Evolutionary conservation across 2,888 invertebrate species (phyloP).

Genomic region (Nephrotoma flavescens): DNA sequence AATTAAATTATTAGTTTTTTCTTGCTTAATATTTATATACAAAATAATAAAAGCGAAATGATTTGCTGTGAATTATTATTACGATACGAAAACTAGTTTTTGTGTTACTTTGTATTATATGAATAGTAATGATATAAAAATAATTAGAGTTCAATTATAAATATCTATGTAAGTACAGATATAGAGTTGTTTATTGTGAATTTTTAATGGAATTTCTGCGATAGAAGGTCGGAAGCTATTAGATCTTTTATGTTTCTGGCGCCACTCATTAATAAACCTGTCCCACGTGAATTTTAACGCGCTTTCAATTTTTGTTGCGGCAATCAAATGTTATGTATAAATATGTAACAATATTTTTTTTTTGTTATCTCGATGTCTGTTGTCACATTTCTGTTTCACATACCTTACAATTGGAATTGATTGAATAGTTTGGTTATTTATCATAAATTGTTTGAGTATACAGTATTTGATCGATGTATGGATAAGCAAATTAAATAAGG

Average conservation of each 20-base stretch:
- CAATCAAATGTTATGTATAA: neutral
- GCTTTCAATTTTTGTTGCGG: neutral
- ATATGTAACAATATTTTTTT: neutral
- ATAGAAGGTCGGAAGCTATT: neutral
- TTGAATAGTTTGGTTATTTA: neutral
- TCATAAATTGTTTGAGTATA: no score
- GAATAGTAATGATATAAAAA: neutral
- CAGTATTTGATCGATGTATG: no score
- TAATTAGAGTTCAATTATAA: neutral
- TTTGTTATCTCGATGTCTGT: neutral
- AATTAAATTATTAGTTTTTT: neutral
- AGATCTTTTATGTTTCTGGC: neutral
- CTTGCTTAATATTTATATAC: no score
- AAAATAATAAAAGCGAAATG: neutral
- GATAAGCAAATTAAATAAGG: no score
- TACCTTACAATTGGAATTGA: neutral
- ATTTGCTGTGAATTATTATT: neutral
- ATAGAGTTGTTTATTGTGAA: neutral
- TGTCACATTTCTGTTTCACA: neutral
- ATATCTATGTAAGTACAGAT: neutral
- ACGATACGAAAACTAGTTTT: neutral
- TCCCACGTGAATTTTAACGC: neutral
- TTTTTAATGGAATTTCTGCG: neutral
- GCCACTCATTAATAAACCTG: neutral
- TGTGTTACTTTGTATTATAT: neutral